A percentile compares a stretch with the other conserved stretches of the same genome.
These are phyloP conservation scores for Drosophila ercepeae DNA, from an alignment of 1,140 invertebrate genomes.

Conservation along the genomic window DNA sequence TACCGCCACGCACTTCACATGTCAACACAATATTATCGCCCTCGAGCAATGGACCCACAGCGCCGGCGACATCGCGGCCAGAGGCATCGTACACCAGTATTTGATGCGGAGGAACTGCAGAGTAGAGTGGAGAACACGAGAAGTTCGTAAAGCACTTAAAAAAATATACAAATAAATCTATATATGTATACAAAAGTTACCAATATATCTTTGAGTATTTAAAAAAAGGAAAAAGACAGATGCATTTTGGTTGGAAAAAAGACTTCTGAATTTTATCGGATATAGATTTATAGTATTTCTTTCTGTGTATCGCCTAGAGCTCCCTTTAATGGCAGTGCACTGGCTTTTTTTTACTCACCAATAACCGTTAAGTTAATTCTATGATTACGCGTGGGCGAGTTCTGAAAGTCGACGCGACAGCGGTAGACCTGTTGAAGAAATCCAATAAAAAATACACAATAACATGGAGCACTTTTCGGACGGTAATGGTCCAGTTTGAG, in stretches of 20 bases:
- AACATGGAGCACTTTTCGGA: constrained; percentile 32
- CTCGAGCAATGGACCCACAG: constrained; percentile 93
- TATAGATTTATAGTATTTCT: neutral
- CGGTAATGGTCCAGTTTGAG: constrained; percentile 18
- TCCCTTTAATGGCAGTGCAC: constrained; percentile 53
- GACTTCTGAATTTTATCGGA: too few species aligned
- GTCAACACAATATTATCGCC: constrained; percentile 91
- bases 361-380: constrained; percentile 95
- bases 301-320: constrained; percentile 18
- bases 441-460: constrained; percentile 49
- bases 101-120: constrained; percentile 93
- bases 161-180: neutral
- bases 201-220: too few species aligned
- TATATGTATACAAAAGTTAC: neutral
- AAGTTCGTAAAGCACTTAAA: neutral
- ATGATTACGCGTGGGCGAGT: constrained; percentile 94
- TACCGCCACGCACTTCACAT: constrained; percentile 95
- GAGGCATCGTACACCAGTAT: constrained; percentile 93
- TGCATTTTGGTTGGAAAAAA: too few species aligned
- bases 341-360: constrained; percentile 87
- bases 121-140: constrained; percentile 6
- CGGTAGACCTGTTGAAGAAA: constrained; percentile 86
- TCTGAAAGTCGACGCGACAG: constrained; percentile 95
- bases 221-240: neutral
- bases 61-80: constrained; percentile 88